Evolutionary conservation across 2,113 vertebrate species (phyloP), one percentile per base, ranked within the genome.

Genomic region (Typhlomys cinereus): DNA sequence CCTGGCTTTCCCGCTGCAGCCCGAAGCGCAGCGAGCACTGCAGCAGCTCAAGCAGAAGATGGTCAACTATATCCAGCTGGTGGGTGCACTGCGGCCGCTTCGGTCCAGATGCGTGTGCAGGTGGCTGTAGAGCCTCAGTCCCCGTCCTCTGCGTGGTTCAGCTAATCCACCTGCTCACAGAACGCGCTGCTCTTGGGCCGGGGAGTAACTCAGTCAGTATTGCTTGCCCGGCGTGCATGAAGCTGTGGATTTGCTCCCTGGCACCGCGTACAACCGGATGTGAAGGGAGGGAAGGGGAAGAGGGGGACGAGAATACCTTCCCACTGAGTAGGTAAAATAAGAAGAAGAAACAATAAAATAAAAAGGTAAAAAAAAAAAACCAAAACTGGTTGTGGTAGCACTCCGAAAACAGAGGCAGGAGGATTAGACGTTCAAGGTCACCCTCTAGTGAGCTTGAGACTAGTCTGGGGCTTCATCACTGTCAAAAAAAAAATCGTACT

Each of bases 31-130:
- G 96, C 97, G 98, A 93, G 99, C 99, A 48, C 98, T 99, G 82
- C 98, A 98, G 96, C 98, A 99, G 1, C 98, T 99, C 94, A 99
- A 98, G 95, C 98, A 99, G 97, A 99, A 98, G 96, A 98, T 97
- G 20, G 98, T 99, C 97, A 99, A 99, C 98, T 99, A 99, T 96
- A 99, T 99, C 92, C 99, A 99, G 97, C 98, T 99, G 98, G 99
- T 99, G 97, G 96, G 99, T 59, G 27, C 59, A 52, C n/a, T n/a
- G n/a, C n/a, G n/a, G n/a, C n/a, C n/a, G n/a, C n/a, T n/a, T n/a
- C n/a, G n/a, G n/a, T n/a, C n/a, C 7, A 34, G 7, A 17, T 12
- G 21, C 36, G 7, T 46, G 54, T n/a, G 21, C 46, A 9, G 1
- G 10, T 31, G 48, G 52, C 15, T 25, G 25, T 5, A 21, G 36